These are phyloP conservation scores for Dolichoris vasculosae DNA, from an alignment of 1,140 invertebrate genomes.

Conservation along the genomic window DNA sequence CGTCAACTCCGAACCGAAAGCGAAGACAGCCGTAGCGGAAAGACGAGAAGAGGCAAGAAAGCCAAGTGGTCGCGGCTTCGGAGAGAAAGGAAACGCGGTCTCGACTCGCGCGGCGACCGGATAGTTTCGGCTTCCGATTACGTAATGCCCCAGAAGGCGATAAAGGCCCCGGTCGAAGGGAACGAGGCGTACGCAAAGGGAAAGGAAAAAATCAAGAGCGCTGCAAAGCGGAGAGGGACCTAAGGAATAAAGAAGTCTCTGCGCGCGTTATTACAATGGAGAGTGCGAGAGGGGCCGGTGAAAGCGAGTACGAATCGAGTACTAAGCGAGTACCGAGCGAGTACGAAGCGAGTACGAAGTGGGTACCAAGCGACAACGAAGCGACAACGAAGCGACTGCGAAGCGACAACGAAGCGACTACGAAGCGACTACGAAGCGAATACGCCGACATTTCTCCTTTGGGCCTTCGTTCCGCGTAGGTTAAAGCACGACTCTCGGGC, in stretches of 20 bases:
- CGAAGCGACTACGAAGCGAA: too few species aligned
- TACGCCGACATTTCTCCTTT: too few species aligned
- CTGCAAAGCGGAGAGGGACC: neutral
- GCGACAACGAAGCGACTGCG: too few species aligned
- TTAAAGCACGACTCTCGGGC: neutral
- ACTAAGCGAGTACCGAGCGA: too few species aligned
- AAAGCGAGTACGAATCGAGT: constrained; percentile 41
- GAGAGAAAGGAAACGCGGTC: constrained; percentile 36
- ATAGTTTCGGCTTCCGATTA: constrained; percentile 42
- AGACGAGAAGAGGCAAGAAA: constrained; percentile 38
- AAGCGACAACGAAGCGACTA: too few species aligned
- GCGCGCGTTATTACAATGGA: constrained; percentile 33
- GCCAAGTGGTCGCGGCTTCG: neutral
- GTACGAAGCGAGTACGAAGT: too few species aligned
- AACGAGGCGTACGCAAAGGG: neutral
- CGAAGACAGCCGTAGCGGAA: neutral
- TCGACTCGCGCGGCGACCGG: constrained; percentile 8
- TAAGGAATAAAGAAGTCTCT: neutral
- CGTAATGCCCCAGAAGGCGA: constrained; percentile 28
- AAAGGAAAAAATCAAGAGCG: neutral
- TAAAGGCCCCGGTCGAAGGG: neutral
- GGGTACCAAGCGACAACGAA: too few species aligned
- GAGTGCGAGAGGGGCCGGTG: constrained; percentile 34
- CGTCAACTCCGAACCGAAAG: neutral
- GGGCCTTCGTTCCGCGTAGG: neutral